A percentile compares a stretch with the other conserved stretches of the same genome.
Evolutionary conservation across 1,140 invertebrate genomes (phyloP).

Genomic region (Eriosoma lanigerum): DNA sequence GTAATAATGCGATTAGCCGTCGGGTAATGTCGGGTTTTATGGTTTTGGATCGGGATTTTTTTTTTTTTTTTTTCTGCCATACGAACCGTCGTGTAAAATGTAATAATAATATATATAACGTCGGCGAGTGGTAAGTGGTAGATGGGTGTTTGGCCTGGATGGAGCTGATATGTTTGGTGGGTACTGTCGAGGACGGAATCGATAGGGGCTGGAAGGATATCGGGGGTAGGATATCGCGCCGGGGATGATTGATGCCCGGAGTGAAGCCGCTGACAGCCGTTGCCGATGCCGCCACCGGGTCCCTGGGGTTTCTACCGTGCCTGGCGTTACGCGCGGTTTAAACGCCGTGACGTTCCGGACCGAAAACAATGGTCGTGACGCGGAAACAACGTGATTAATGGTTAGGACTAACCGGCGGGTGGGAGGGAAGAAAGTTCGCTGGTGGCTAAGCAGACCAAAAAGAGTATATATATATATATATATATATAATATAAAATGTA

Average conservation of each 20-base stretch:
- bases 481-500: no score
- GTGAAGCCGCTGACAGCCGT: slow-evolving; percentile 8
- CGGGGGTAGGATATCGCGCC: background rate
- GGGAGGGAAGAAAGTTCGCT: no score
- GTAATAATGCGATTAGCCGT: background rate
- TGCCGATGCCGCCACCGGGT: background rate
- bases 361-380: slow-evolving; percentile 38
- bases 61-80: background rate
- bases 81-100: background rate
- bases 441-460: background rate
- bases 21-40: background rate
- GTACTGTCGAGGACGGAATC: background rate
- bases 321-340: slow-evolving; percentile 24
- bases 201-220: background rate
- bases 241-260: slow-evolving; percentile 40
- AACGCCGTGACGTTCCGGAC: slow-evolving; percentile 42
- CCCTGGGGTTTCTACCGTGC: slow-evolving; percentile 21
- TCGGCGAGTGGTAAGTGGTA: background rate
- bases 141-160: background rate
- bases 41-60: no score
- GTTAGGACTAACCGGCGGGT: background rate
- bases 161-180: background rate
- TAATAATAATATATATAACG: background rate
- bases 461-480: no score
- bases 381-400: slow-evolving; percentile 50